Conservation (phyloP, 2,113 vertebrate genomes). For the Terrapene triunguis region DNA sequence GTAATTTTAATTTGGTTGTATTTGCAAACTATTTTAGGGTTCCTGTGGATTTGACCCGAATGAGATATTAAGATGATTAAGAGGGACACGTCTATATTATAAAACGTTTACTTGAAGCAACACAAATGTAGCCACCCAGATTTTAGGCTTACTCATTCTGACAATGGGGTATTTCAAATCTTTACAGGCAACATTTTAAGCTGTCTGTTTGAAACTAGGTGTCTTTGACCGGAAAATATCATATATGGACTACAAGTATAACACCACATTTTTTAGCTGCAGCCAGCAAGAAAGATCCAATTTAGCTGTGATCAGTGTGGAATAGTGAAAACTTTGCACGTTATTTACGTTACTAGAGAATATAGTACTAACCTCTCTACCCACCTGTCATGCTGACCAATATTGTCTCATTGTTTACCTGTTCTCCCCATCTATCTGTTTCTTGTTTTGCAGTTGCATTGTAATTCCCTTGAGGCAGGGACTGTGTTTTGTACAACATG, state of each 20-base stretch:
- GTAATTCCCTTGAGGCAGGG: neutral
- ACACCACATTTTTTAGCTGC: too few relatives aligned
- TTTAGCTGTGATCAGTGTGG: too few relatives aligned
- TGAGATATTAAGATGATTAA: neutral
- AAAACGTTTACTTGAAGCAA: neutral
- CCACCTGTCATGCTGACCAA: neutral
- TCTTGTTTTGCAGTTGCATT: neutral
- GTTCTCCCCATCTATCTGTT: neutral
- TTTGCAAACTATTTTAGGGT: neutral
- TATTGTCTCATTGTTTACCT: neutral
- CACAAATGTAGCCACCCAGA: neutral
- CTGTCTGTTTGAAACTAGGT: neutral
- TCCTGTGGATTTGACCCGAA: neutral
- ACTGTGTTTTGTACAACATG: neutral
- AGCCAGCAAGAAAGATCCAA: too few relatives aligned
- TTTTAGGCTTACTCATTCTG: neutral
- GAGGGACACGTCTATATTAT: neutral
- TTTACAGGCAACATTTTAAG: neutral
- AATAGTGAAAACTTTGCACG: too few relatives aligned
- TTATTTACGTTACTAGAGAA: too few relatives aligned
- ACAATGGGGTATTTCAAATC: neutral
- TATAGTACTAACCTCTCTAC: too few relatives aligned
- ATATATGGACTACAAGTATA: neutral
- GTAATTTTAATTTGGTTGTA: neutral
- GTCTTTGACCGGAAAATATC: neutral